Evolutionary conservation across 2,797 vertebrate species (phyloP).

Genomic region (Etheostoma perlongum): DNA sequence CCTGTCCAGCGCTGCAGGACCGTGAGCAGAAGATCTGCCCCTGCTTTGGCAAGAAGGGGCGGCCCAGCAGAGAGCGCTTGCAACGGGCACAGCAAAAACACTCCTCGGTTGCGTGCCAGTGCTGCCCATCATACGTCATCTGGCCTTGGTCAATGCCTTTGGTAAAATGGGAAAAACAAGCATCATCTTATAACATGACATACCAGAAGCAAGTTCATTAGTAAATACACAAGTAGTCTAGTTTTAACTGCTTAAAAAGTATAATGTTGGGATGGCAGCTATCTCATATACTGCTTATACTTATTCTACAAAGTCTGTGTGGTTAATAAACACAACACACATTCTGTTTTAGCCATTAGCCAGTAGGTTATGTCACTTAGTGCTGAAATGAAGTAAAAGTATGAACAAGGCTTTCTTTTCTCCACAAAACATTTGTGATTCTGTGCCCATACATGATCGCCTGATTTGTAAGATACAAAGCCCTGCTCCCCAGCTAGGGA

Average conservation of each 20-base stretch:
- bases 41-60: conserved; percentile 97
- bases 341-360: conserved; percentile 26
- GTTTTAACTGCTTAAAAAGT: conserved; percentile 5
- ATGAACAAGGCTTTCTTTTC: conserved; percentile 4
- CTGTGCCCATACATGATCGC: conserved; percentile 26
- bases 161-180: conserved; percentile 13
- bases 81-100: conserved; percentile 98
- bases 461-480: conserved; percentile 38
- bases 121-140: conserved; percentile 98
- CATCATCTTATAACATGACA: background rate
- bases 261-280: conserved; percentile 32
- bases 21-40: conserved; percentile 98
- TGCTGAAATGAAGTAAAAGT: conserved; percentile 5
- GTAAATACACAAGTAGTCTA: background rate
- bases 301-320: conserved; percentile 11
- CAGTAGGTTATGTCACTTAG: conserved; percentile 13
- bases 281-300: background rate
- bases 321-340: conserved; percentile 9
- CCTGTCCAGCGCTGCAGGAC: conserved; percentile 94
- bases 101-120: conserved; percentile 98
- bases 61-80: conserved; percentile 95
- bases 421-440: conserved; percentile 39
- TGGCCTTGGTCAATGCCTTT: conserved; percentile 98
- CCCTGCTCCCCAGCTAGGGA: conserved; percentile 54
- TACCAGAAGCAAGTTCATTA: conserved; percentile 6